These are phyloP conservation scores for Cryptocheilus praepositus DNA, from an alignment of 2,888 invertebrate species.

Conservation along the genomic window DNA sequence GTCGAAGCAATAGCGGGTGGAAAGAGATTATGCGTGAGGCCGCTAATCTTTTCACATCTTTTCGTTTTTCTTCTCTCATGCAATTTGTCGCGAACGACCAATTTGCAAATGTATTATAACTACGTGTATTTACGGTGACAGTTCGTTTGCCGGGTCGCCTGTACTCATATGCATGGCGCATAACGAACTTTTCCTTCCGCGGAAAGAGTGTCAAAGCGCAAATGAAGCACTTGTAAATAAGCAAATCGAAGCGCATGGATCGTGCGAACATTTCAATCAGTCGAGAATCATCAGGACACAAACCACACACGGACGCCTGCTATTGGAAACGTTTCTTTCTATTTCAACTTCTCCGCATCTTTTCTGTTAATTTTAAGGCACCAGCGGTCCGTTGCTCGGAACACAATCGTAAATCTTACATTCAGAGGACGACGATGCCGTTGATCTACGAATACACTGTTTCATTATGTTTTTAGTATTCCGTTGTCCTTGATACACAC, in stretches of 20 bases:
- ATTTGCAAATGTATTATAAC: too few species aligned
- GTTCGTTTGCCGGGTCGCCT: too few species aligned
- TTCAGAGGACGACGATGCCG: slow-evolving; percentile 10
- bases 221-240: slow-evolving; percentile 21
- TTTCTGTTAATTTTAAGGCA: slow-evolving; percentile 14
- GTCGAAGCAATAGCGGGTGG: too few species aligned
- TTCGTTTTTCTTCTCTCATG: too few species aligned
- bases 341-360: background rate
- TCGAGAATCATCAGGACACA: too few species aligned
- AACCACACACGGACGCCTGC: too few species aligned
- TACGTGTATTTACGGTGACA: too few species aligned
- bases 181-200: slow-evolving; percentile 1
- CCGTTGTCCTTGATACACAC: slow-evolving; percentile 36
- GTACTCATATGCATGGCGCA: too few species aligned
- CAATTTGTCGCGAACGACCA: too few species aligned
- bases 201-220: background rate
- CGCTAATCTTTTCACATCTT: too few species aligned
- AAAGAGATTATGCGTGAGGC: too few species aligned
- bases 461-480: background rate
- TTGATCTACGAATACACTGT: slow-evolving; percentile 3
- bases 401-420: slow-evolving; percentile 7
- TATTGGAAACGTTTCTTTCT: too few species aligned
- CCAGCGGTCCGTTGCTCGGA: background rate
- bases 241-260: slow-evolving; percentile 9
- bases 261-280: slow-evolving; percentile 11